A percentile compares a stretch with the other conserved stretches of the same genome.
Conservation (phyloP, 2,797 vertebrate species). For the Cryptoprocta ferox region DNA sequence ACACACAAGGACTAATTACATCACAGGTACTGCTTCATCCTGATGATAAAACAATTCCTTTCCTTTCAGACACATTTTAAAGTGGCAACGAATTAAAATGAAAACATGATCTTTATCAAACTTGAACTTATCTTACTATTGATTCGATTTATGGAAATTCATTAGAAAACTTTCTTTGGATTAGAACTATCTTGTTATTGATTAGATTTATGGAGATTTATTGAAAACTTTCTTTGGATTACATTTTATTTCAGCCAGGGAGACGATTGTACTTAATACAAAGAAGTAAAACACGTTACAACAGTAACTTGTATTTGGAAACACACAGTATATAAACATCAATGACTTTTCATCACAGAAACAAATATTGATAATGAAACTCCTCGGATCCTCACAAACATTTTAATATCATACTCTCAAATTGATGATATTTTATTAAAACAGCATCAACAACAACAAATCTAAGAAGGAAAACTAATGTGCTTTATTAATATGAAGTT, state of each 20-base stretch:
- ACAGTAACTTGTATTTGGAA: slow-evolving; percentile 23
- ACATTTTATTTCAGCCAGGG: slow-evolving; percentile 43
- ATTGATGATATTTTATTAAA: slow-evolving; percentile 48
- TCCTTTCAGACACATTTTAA: slow-evolving; percentile 58
- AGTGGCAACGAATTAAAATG: slow-evolving; percentile 41
- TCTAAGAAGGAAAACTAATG: slow-evolving; percentile 60
- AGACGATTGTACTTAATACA: slow-evolving; percentile 60
- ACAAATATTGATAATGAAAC: slow-evolving; percentile 6
- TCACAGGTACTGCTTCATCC: not conserved
- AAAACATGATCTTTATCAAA: slow-evolving; percentile 76
- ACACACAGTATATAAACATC: slow-evolving; percentile 36
- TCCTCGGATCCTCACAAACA: not conserved
- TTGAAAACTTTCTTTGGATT: slow-evolving; percentile 66
- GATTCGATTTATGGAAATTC: slow-evolving; percentile 48
- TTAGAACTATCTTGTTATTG: slow-evolving; percentile 51
- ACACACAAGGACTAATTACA: slow-evolving; percentile 22
- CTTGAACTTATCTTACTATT: slow-evolving; percentile 53
- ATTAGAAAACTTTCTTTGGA: slow-evolving; percentile 66
- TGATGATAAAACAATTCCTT: slow-evolving; percentile 48
- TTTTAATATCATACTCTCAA: slow-evolving; percentile 66
- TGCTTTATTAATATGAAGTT: slow-evolving; percentile 45
- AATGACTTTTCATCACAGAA: slow-evolving; percentile 47
- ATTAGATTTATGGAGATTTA: slow-evolving; percentile 47
- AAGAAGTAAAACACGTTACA: slow-evolving; percentile 45
- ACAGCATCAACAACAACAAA: slow-evolving; percentile 32